Evolutionary conservation across 2,888 invertebrate genomes (phyloP).

Genomic region (Deroplatys truncata): DNA sequence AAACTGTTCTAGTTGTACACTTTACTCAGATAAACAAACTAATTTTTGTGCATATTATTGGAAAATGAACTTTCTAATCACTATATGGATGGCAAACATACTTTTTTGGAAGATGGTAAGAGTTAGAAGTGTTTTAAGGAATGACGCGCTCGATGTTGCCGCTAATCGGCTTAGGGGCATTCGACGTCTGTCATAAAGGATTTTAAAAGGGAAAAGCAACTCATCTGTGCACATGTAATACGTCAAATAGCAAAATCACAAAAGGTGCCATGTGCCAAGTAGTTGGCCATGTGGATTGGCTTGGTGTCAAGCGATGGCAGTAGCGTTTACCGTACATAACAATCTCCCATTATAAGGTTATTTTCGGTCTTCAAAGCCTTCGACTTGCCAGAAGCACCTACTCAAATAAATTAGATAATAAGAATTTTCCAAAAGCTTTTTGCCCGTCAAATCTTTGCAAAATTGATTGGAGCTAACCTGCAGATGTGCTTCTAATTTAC

Average conservation of each 20-base stretch:
- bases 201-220: background rate
- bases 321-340: background rate
- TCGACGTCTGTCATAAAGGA: background rate
- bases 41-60: too few species aligned
- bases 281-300: background rate
- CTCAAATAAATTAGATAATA: background rate
- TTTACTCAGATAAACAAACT: too few species aligned
- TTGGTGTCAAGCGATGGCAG: background rate
- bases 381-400: background rate
- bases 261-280: background rate
- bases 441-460: background rate
- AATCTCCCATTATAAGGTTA: background rate
- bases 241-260: background rate
- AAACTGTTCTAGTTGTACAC: too few species aligned
- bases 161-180: background rate
- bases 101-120: too few species aligned
- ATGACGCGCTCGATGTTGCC: background rate
- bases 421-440: too few species aligned
- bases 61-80: too few species aligned
- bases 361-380: background rate
- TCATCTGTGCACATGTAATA: background rate
- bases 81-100: too few species aligned
- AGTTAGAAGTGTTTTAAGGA: background rate
- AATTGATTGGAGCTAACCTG: background rate
- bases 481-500: background rate